Evolutionary conservation across 2,888 invertebrate species (phyloP).

Genomic region (Rhorus exstirpatorius): DNA sequence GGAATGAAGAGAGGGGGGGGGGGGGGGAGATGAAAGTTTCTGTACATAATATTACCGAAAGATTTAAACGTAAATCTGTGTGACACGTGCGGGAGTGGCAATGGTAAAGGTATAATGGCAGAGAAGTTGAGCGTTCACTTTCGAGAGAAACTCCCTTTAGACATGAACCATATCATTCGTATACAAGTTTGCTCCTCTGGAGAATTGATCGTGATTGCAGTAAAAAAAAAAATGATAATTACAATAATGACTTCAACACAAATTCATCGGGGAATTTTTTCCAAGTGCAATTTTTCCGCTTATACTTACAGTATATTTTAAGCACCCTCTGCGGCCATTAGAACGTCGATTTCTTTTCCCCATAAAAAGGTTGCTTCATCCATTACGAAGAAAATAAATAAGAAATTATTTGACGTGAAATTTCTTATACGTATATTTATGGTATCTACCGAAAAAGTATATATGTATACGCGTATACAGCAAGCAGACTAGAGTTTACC

Average conservation of each 20-base stretch:
- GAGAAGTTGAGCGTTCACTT: slow-evolving; percentile 22
- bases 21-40: slow-evolving; percentile 22
- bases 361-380: too few species aligned
- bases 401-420: too few species aligned
- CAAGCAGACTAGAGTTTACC: slow-evolving; percentile 26
- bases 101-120: slow-evolving; percentile 4
- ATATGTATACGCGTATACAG: not conserved
- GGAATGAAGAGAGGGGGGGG: not conserved
- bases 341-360: too few species aligned
- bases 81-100: slow-evolving; percentile 44
- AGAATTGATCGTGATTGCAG: not conserved
- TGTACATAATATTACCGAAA: slow-evolving; percentile 63
- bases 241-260: too few species aligned
- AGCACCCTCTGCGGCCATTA: too few species aligned
- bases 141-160: not conserved
- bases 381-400: too few species aligned
- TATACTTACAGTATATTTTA: too few species aligned
- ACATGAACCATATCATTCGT: not conserved
- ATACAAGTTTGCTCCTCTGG: not conserved
- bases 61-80: slow-evolving; percentile 61
- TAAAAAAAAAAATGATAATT: too few species aligned
- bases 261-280: too few species aligned
- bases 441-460: slow-evolving; percentile 9
- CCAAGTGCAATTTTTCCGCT: too few species aligned
- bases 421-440: not conserved